Evolutionary conservation across 1,140 invertebrate genomes (phyloP), one percentile per base, ranked within the genome.

Genomic region (Helicoverpa zea): DNA sequence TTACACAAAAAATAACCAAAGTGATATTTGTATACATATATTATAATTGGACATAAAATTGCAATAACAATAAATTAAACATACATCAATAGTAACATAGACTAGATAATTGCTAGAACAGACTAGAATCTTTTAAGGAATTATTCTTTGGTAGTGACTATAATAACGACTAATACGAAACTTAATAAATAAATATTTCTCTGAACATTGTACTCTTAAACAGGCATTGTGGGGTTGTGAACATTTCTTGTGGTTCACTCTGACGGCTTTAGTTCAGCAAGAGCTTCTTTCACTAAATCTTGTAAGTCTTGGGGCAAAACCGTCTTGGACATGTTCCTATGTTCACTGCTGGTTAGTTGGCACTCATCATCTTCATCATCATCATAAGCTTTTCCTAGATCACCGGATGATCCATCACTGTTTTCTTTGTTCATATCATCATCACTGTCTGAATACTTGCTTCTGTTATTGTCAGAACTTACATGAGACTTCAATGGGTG

Each of bases 271-370:
- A 95, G 84, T 80, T 95, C 91, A 43, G 92, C 91, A 10, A 95
- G 87, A 43, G 95, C 95, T 89, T 95, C 94, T 82, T 90, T 92
- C 0, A 95, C 93, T 29, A 95, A 83, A 47, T 93, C 87, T 81
- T 95, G 89, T 58, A 95, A 85, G 79, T 95, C 94, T 29, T 90
- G 78, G 0, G 94, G 94, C 61, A 95, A 86, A 23, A 91, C 83
- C 35, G 88, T 92, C 80, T 94, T 94, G 7, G 87, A 80, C 4
- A 84, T 79, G 70, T 59, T 83, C 52, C 76, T 83, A 54, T 83
- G 86, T 64, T 87, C 83, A 54, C 80, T 83, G 76, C n/a, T 68
- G 12, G 16, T 18, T n/a, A 49, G 2, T 23, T 68, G 64, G 35
- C 64, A 68, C 16, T 72, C 68, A 9, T 87, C 82, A 83, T 83